Conservation (phyloP, 2,888 invertebrate genomes). For the Neria commutata region DNA sequence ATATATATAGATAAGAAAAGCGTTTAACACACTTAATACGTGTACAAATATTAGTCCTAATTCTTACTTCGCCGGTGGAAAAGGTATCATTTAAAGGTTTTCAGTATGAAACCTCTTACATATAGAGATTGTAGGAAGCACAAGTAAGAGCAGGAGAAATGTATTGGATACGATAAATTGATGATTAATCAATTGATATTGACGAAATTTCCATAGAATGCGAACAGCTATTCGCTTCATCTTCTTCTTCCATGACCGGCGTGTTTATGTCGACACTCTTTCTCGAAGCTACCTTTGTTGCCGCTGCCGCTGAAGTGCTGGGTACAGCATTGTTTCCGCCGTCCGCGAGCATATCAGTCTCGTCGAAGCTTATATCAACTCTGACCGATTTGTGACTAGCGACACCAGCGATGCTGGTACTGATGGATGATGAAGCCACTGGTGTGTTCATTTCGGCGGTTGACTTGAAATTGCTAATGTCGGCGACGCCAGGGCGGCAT, state of each 20-base stretch:
- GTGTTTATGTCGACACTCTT: conserved; percentile 3
- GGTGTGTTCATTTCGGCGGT: conserved; percentile 22
- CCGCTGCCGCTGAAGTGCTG: conserved; percentile 7
- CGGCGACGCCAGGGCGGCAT: neutral
- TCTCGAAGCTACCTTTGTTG: conserved; percentile 8
- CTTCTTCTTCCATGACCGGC: conserved; percentile 28
- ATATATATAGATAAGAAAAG: too few species aligned
- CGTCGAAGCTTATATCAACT: conserved; percentile 33
- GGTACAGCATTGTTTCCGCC: too few species aligned
- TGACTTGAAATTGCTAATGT: too few species aligned
- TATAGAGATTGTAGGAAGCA: too few species aligned
- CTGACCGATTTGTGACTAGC: neutral
- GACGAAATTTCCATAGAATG: conserved; percentile 57
- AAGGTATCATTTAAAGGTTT: too few species aligned
- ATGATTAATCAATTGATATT: conserved; percentile 54
- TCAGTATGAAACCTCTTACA: too few species aligned
- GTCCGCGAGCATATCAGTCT: conserved; percentile 25
- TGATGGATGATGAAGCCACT: conserved; percentile 4
- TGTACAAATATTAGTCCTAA: too few species aligned
- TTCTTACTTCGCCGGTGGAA: too few species aligned
- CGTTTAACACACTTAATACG: too few species aligned
- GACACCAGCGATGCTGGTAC: neutral
- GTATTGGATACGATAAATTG: neutral
- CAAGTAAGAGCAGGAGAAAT: too few species aligned
- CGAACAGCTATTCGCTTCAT: conserved; percentile 38